Conservation (phyloP, 2,888 invertebrate genomes). For the Zygothrica quintamaculata region DNA sequence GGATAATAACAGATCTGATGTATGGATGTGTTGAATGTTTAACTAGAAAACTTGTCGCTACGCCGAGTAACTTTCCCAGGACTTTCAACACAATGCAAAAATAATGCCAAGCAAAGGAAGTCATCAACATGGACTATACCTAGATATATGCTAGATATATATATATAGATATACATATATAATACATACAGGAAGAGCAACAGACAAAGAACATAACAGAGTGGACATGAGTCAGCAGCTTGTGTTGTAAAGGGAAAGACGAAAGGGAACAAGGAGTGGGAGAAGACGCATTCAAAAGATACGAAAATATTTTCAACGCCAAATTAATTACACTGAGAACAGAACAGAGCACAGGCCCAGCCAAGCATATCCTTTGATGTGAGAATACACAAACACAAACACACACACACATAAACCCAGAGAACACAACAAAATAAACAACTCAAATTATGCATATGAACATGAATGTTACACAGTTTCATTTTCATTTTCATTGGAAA, state of each 20-base stretch:
- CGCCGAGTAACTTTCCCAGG: neutral
- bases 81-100: constrained; percentile 57
- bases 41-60: too few relatives aligned
- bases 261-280: constrained; percentile 1
- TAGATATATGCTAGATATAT: neutral
- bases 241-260: constrained; percentile 1
- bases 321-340: constrained; percentile 67
- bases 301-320: constrained; percentile 54
- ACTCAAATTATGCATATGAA: constrained; percentile 58
- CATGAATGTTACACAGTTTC: constrained; percentile 42
- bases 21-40: too few relatives aligned
- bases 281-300: constrained; percentile 32
- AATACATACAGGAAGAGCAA: constrained; percentile 62
- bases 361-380: constrained; percentile 74
- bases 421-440: too few relatives aligned
- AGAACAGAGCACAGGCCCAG: constrained; percentile 42
- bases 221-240: constrained; percentile 52
- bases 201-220: constrained; percentile 48
- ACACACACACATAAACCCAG: constrained; percentile 1
- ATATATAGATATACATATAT: too few relatives aligned
- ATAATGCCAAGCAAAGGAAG: constrained; percentile 61
- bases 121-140: constrained; percentile 47
- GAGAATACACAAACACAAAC: constrained; percentile 22
- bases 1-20: constrained; percentile 59
- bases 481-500: constrained; percentile 45